Base-by-base conservation (phyloP, 2,888 invertebrate genomes). In the Tanypteryx hageni region DNA sequence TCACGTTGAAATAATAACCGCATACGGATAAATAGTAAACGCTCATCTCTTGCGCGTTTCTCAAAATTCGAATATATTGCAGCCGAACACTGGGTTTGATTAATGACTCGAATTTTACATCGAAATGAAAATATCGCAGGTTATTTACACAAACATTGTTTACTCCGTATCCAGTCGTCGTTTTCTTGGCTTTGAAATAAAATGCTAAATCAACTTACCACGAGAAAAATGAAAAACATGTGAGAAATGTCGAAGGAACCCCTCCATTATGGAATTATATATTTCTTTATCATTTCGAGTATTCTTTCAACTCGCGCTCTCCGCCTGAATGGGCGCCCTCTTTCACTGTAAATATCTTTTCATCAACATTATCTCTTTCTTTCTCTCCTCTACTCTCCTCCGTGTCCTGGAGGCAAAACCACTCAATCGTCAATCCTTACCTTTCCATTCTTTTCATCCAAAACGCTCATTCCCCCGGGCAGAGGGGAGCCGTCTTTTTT, bases 361-460 rank as follows among this genome's bases (percentile, higher is more conserved):
- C 31, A 44, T 64, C 31, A 89, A 61, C 64, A n/a, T 68, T 89
- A 31, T 18, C 61, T 11, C 86, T 22, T 14, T 61, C 61, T 18
- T 44, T 59, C n/a, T n/a, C n/a, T n/a, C n/a, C n/a, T n/a, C 56
- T 56, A 11, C 16, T n/a, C 27, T 44, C 10, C 10, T 22, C 61
- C 86, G 16, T 82, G 27, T 86, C 64, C 44, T 10, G 44, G 64
- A 89, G 89, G 64, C 68, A 64, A 89, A 64, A 89, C 89, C 89
- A 64, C 64, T 68, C 89, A 89, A 68, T 89, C 44, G 89, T 44
- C 64, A 44, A 89, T 44, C 89, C 64, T 61, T 22, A 86, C 64
- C 68, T 68, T 89, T 89, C 89, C 64, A 56, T 89, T 89, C 64
- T 44, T 89, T 89, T 89, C 68, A 89, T 89, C 89, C 64, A 59